Evolutionary conservation across 2,113 vertebrate species (phyloP), one percentile per base, ranked within the genome.

Genomic region (Alces alces): DNA sequence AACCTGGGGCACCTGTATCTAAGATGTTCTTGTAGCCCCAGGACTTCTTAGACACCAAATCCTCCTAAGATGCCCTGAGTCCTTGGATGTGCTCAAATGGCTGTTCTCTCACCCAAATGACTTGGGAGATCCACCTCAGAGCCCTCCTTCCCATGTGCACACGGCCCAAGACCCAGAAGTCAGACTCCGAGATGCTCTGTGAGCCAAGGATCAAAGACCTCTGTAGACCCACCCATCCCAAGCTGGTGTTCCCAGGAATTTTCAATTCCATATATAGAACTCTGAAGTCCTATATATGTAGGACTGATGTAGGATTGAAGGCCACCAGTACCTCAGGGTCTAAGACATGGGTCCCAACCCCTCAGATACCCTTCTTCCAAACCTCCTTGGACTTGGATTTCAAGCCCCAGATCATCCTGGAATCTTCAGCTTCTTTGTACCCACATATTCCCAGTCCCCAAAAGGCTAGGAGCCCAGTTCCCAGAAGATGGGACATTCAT

Each of bases 351-450:
- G 55, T 92, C 47, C 92, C 36, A 54, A 84, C 39, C 76, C 58
- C 36, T 96, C 64, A 84, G 61, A 82, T 25, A 70, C 10, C 30
- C 61, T 39, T 86, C 61, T 91, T 91, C 21, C 36, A 27, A 70
- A 61, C 27, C 39, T 61, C 57, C 39, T 39, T 94, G 33, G 76
- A 82, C 27, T 58, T 79, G 17, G 78, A 57, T 88, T 92, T 94
- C 86, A 66, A 96, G 85, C 55, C 58, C 64, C 45, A 73, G 78
- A 80, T 78, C 96, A 33, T 76, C 61, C 66, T 93, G 66, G 80
- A 78, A 88, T 95, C 85, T 52, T 87, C 54, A 16, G 45, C 47
- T 95, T 90, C 91, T 76, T 97, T 95, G 39, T 92, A 60, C 3
- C 39, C 43, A 52, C 17, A 70, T 14, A 54, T n/a, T 78, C 43